These are phyloP conservation scores for Rhinichthys klamathensis DNA, from an alignment of 2,113 vertebrate species.

Conservation along the genomic window DNA sequence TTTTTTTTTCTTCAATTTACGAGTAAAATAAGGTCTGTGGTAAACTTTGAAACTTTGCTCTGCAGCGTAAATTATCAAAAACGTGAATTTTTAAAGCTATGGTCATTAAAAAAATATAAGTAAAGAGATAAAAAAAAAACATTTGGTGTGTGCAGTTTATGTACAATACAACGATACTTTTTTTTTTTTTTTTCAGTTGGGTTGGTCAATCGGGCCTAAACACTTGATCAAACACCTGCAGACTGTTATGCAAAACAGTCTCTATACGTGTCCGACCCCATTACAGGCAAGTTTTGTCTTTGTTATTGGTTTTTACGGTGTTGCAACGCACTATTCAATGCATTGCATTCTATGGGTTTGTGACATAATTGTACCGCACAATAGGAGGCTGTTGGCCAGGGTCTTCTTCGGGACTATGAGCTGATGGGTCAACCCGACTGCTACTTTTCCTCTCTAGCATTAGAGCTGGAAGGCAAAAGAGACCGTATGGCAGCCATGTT, in stretches of 20 bases:
- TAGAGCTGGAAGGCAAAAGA: conserved; percentile 87
- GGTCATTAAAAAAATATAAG: no score
- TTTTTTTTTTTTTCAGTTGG: conserved; percentile 78
- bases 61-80: no score
- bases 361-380: neutral
- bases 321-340: neutral
- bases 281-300: conserved; percentile 79
- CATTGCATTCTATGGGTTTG: no score
- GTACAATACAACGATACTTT: no score
- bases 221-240: conserved; percentile 92
- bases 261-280: conserved; percentile 92
- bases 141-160: no score
- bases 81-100: no score
- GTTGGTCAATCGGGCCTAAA: conserved; percentile 92
- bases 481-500: conserved; percentile 85
- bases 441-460: conserved; percentile 87
- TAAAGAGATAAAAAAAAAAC: no score
- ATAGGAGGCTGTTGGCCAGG: conserved; percentile 92
- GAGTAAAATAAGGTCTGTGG: no score
- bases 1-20: no score
- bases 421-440: conserved; percentile 88
- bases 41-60: no score
- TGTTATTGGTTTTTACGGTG: no score
- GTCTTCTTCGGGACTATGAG: conserved; percentile 80
- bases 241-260: conserved; percentile 90